Conservation (phyloP, 1,140 invertebrate species). For the Aleiodes sp. region DNA sequence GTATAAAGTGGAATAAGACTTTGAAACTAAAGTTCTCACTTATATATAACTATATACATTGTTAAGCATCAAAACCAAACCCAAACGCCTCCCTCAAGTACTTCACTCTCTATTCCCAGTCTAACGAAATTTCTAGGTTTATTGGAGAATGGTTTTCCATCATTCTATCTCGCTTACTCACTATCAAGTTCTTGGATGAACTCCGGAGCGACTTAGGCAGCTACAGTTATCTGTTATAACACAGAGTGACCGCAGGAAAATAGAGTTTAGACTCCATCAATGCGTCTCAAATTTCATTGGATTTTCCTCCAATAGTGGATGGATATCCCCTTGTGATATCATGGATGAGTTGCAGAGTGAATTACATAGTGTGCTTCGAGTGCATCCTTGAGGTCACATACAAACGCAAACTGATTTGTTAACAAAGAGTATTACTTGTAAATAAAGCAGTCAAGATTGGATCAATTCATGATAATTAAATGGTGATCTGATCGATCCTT, state of each 20-base stretch:
- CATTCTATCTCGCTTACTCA: no score
- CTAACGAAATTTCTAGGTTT: background rate
- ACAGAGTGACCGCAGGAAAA: background rate
- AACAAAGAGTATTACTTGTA: background rate
- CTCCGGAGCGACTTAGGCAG: background rate
- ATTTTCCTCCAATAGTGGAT: background rate
- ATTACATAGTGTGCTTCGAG: background rate
- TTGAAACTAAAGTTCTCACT: no score
- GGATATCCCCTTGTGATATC: background rate
- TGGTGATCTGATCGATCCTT: no score
- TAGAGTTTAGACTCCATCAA: slow-evolving; percentile 8
- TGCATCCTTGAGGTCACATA: background rate
- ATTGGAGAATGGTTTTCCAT: background rate
- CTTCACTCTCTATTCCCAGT: background rate
- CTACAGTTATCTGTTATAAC: background rate
- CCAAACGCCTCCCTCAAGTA: background rate
- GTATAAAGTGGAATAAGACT: no score
- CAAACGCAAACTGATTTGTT: background rate
- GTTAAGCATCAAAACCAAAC: background rate
- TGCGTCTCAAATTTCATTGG: slow-evolving; percentile 18
- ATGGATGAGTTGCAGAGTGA: background rate
- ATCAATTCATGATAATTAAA: no score
- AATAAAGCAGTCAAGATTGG: no score
- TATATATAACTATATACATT: no score
- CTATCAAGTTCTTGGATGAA: background rate